These are phyloP conservation scores for Hydrochoerus hydrochaeris DNA, from an alignment of 2,113 vertebrate genomes.

Conservation along the genomic window DNA sequence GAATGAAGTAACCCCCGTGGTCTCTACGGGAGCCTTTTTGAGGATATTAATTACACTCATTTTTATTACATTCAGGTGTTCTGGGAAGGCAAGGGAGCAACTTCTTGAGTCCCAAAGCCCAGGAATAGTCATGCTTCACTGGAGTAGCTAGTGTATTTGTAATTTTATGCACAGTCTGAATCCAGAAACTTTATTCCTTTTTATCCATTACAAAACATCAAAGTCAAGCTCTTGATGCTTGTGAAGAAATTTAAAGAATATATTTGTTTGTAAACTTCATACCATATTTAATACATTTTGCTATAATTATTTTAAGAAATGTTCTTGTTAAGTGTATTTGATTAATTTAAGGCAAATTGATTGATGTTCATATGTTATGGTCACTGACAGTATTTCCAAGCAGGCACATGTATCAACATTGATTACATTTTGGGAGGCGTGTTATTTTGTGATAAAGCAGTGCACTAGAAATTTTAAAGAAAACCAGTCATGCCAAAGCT, in stretches of 20 bases:
- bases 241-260: background rate
- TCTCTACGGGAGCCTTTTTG: background rate
- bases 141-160: background rate
- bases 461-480: background rate
- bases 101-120: background rate
- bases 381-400: background rate
- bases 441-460: background rate
- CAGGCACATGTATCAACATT: background rate
- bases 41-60: background rate
- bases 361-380: background rate
- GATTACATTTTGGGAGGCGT: background rate
- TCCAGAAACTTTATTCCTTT: background rate
- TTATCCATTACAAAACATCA: background rate
- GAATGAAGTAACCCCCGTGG: background rate
- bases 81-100: background rate
- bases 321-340: background rate
- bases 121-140: background rate
- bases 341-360: background rate
- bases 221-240: background rate
- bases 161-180: background rate
- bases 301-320: background rate
- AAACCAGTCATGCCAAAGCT: background rate
- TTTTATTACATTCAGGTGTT: background rate
- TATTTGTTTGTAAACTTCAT: background rate
- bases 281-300: background rate